phyloP scores from a whole-genome alignment of 2,888 invertebrate species.

The Dastarcus helophoroides region DNA sequence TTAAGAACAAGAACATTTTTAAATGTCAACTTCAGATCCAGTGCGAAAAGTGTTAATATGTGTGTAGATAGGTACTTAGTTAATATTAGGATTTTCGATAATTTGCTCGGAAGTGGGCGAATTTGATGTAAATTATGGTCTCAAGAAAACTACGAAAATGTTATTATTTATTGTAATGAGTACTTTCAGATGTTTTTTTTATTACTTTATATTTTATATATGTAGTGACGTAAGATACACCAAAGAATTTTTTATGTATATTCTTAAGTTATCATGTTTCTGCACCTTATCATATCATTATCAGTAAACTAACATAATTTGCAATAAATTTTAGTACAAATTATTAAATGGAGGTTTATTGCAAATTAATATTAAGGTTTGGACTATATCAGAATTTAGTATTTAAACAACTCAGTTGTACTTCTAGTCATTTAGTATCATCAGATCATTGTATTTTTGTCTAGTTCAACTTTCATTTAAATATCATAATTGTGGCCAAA shows the following conservation, averaged over 20 bases:
- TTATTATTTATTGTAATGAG: conserved; percentile 30
- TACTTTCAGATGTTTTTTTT: conserved; percentile 28
- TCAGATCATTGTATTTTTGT: too few species aligned
- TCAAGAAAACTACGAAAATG: conserved; percentile 32
- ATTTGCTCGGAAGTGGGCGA: too few species aligned
- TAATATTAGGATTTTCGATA: too few species aligned
- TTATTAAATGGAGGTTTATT: conserved; percentile 10
- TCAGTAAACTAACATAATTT: conserved; percentile 19
- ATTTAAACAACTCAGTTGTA: too few species aligned
- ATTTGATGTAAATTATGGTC: conserved; percentile 26
- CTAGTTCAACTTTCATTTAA: too few species aligned
- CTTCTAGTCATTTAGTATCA: too few species aligned
- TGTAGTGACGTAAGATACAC: conserved; percentile 35
- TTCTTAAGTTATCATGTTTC: conserved; percentile 27
- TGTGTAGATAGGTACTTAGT: too few species aligned
- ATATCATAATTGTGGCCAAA: too few species aligned
- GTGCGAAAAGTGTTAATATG: too few species aligned
- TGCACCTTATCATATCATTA: conserved; percentile 29
- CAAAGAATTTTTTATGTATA: conserved; percentile 37
- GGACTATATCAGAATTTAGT: too few species aligned
- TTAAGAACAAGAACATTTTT: too few species aligned
- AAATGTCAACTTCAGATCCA: too few species aligned
- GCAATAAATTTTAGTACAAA: conserved; percentile 14
- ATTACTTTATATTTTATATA: conserved; percentile 31
- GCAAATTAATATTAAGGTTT: conserved; percentile 8